Evolutionary conservation across 2,113 vertebrate genomes (phyloP).

Genomic region (Oreocharis arfaki): DNA sequence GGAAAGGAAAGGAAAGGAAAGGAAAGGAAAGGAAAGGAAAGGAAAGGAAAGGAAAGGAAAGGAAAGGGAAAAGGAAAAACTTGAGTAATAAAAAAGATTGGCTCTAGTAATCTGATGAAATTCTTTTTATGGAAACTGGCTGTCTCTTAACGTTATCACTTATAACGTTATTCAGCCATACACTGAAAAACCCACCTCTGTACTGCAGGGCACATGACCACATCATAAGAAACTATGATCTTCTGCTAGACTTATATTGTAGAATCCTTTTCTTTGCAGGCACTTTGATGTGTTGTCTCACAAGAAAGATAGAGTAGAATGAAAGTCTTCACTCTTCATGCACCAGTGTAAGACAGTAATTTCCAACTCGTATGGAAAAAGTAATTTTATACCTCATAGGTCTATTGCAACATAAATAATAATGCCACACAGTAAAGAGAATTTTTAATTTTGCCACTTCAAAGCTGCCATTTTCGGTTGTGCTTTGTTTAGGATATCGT

Average conservation of each 20-base stretch:
- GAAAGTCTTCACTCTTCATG: not conserved
- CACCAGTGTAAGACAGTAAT: not conserved
- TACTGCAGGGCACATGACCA: not conserved
- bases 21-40: rapidly evolving
- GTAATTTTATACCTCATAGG: not conserved
- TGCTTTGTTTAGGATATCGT: not conserved
- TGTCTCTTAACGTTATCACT: not conserved
- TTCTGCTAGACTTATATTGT: not conserved
- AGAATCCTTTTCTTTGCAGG: not conserved
- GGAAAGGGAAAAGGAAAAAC: not conserved
- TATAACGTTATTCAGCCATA: too few relatives aligned
- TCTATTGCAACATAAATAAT: not conserved
- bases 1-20: too few relatives aligned
- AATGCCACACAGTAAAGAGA: not conserved
- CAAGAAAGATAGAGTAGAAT: not conserved
- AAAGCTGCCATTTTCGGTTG: not conserved
- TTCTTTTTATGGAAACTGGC: not conserved
- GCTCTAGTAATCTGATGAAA: not conserved
- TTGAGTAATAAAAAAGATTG: not conserved
- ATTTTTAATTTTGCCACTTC: not conserved
- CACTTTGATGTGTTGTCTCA: not conserved
- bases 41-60: not conserved
- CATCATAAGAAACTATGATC: not conserved
- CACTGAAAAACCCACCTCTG: not conserved
- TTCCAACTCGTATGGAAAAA: not conserved